Conservation (phyloP, 2,797 vertebrate species). For the Nyctalus aviator region DNA sequence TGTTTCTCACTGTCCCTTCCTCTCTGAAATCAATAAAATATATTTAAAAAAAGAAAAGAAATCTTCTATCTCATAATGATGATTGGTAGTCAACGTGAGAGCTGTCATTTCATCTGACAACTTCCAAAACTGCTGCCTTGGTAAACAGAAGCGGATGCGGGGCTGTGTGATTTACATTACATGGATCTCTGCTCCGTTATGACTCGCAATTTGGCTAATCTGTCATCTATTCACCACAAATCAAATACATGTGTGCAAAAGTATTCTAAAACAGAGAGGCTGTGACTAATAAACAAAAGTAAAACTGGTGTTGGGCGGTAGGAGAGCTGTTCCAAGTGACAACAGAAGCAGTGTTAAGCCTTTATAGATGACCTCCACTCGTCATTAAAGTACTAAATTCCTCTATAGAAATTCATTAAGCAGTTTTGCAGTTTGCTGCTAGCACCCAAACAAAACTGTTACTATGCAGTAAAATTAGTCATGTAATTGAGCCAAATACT, state of each 20-base stretch:
- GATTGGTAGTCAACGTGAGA: neutral
- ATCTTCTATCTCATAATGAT: neutral
- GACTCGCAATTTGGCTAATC: slow-evolving; percentile 17
- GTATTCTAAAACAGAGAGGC: slow-evolving; percentile 17
- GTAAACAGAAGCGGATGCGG: slow-evolving; percentile 37
- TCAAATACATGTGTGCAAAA: slow-evolving; percentile 49
- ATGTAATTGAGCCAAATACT: slow-evolving; percentile 60
- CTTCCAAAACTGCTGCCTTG: neutral
- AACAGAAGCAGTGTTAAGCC: neutral
- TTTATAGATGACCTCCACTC: neutral
- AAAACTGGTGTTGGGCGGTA: neutral
- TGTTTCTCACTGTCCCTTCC: too few relatives aligned
- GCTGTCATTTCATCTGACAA: slow-evolving; percentile 15
- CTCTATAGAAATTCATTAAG: slow-evolving; percentile 24
- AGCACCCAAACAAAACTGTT: neutral
- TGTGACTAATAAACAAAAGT: neutral
- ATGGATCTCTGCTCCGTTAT: slow-evolving; percentile 70
- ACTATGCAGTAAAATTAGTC: slow-evolving; percentile 7
- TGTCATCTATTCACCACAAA: slow-evolving; percentile 39
- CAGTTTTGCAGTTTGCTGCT: slow-evolving; percentile 33
- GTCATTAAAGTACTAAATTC: slow-evolving; percentile 47
- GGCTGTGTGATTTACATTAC: slow-evolving; percentile 48
- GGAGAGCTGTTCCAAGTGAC: neutral
- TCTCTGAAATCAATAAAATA: too few relatives aligned
- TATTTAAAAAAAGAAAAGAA: neutral